phyloP scores from a whole-genome alignment of 2,888 invertebrate genomes.

The Lithophane leautieri region DNA sequence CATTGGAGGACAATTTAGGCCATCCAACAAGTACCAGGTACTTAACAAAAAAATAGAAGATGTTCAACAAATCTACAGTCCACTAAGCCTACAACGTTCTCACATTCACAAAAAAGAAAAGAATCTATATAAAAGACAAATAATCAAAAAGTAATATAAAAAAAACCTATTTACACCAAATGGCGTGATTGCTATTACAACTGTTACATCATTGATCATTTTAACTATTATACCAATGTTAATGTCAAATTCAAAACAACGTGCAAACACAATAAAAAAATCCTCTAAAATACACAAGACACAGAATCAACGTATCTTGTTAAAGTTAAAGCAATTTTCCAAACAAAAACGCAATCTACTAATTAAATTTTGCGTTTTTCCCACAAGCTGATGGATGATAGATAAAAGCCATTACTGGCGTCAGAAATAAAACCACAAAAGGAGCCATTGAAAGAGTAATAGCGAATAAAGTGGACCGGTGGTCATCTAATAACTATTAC shows the following conservation, averaged over 20 bases:
- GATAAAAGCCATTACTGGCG: constrained; percentile 36
- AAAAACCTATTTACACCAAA: too few species aligned
- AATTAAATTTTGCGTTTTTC: constrained; percentile 49
- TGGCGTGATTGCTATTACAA: too few species aligned
- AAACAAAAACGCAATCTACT: constrained; percentile 15
- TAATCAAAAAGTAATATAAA: too few species aligned
- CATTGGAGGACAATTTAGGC: too few species aligned
- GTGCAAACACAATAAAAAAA: not conserved
- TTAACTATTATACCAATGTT: too few species aligned
- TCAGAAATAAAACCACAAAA: constrained; percentile 59
- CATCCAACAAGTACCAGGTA: too few species aligned
- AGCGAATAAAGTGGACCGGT: constrained; percentile 42
- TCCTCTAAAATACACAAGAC: not conserved
- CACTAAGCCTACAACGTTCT: too few species aligned
- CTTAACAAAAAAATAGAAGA: too few species aligned
- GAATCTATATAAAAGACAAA: too few species aligned
- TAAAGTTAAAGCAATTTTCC: not conserved
- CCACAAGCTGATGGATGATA: constrained; percentile 44
- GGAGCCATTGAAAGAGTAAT: constrained; percentile 43
- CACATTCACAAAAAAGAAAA: too few species aligned
- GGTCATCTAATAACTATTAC: constrained; percentile 66
- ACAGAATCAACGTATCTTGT: not conserved
- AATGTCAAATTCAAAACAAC: not conserved
- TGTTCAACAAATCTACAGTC: too few species aligned
- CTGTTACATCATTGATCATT: too few species aligned